Conservation (phyloP, 2,113 vertebrate species). For the Podiceps cristatus region DNA sequence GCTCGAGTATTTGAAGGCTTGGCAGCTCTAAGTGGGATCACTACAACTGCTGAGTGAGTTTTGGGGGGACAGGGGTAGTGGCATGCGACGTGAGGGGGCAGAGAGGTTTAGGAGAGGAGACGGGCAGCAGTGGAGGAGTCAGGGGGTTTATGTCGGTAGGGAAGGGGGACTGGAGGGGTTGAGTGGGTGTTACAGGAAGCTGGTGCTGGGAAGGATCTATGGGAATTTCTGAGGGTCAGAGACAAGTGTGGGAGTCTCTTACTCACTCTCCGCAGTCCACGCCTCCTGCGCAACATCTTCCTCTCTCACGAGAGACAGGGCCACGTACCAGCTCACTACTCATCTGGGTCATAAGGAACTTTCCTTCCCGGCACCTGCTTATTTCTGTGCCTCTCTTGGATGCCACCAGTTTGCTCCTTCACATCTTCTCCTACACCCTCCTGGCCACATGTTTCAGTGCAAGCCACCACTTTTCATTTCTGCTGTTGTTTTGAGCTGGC, state of each 20-base stretch:
- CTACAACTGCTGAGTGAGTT: not conserved
- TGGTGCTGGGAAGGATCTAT: not conserved
- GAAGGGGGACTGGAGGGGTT: not conserved
- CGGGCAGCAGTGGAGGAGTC: accelerated
- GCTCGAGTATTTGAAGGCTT: not conserved
- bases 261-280: not conserved
- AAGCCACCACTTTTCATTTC: not conserved
- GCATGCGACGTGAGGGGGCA: not conserved
- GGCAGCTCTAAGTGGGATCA: not conserved
- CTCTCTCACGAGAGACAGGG: not conserved
- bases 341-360: not conserved
- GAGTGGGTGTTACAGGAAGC: not conserved
- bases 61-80: not conserved
- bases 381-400: not conserved
- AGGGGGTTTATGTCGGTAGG: not conserved
- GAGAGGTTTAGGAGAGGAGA: not conserved
- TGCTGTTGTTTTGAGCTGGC: not conserved
- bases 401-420: not conserved
- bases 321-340: not conserved
- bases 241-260: not conserved
- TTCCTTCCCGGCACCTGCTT: not conserved
- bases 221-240: not conserved
- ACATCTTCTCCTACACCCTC: not conserved
- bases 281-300: not conserved
- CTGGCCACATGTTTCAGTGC: not conserved